Percentiles rank a stretch among this genome's conserved stretches.
phyloP scores from a whole-genome alignment of 2,113 vertebrate genomes.

The Atrichornis clamosus region DNA sequence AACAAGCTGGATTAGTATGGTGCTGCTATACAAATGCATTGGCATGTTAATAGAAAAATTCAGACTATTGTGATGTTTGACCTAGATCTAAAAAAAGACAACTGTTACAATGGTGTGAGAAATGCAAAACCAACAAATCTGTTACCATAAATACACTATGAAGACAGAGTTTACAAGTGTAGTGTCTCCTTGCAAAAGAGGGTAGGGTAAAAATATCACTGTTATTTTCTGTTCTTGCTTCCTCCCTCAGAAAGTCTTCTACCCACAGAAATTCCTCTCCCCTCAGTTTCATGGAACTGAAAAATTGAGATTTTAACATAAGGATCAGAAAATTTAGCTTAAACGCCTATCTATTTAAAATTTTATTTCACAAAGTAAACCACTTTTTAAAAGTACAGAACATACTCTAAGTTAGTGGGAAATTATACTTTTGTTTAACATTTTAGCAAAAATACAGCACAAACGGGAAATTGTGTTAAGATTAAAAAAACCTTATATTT shows the following conservation, averaged over 20 bases:
- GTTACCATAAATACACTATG: not conserved
- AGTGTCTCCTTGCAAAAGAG: not conserved
- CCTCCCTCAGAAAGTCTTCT: not conserved
- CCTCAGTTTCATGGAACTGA: not conserved
- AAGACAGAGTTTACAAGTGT: not conserved
- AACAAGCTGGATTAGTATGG: not conserved
- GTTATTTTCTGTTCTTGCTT: not conserved
- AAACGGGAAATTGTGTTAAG: not conserved
- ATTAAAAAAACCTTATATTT: not conserved
- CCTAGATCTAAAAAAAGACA: not conserved
- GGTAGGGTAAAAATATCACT: not conserved
- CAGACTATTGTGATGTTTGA: not conserved
- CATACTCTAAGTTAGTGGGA: not conserved
- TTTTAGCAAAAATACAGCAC: not conserved
- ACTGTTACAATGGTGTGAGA: not conserved
- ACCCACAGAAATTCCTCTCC: not conserved
- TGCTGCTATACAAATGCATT: not conserved
- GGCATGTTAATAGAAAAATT: not conserved
- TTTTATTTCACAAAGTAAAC: not conserved
- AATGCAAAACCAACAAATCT: not conserved
- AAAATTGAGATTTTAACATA: not conserved
- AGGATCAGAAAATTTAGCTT: not conserved
- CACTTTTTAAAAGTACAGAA: fast-evolving
- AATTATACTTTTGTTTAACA: not conserved
- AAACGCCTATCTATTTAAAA: not conserved